phyloP scores from a whole-genome alignment of 2,113 vertebrate genomes.

The Pycnonotus jocosus region DNA sequence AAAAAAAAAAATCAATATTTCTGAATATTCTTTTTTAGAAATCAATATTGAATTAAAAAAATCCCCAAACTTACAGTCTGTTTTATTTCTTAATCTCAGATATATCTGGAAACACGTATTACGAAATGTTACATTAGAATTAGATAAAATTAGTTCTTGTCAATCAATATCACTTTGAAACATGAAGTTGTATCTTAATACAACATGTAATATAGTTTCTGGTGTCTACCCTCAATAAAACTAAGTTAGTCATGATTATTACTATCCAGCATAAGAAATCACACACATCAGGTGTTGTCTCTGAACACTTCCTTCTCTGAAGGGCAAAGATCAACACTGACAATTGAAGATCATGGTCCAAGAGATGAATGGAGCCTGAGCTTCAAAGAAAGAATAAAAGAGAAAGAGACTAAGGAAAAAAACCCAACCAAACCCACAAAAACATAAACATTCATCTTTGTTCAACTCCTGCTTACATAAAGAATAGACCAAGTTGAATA shows the following conservation, averaged over 20 bases:
- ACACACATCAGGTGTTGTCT: background rate
- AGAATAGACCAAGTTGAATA: background rate
- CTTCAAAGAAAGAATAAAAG: background rate
- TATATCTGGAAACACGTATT: background rate
- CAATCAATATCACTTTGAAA: background rate
- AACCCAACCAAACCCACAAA: accelerated
- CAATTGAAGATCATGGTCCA: background rate
- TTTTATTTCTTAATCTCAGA: background rate
- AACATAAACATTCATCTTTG: background rate
- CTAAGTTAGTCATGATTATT: background rate
- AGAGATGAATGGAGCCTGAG: background rate
- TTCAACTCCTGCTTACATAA: background rate
- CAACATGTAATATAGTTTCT: background rate
- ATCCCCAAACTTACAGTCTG: accelerated
- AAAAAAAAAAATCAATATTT: background rate
- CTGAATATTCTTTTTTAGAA: background rate
- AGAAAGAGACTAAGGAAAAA: background rate
- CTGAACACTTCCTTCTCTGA: background rate
- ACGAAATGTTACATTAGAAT: background rate
- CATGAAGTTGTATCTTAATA: background rate
- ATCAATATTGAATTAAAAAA: background rate
- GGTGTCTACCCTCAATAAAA: background rate
- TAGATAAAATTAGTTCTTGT: background rate
- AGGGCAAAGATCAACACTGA: background rate
- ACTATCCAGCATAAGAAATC: background rate